Conservation (phyloP, 2,888 invertebrate species). For the Andrena bucephala region DNA sequence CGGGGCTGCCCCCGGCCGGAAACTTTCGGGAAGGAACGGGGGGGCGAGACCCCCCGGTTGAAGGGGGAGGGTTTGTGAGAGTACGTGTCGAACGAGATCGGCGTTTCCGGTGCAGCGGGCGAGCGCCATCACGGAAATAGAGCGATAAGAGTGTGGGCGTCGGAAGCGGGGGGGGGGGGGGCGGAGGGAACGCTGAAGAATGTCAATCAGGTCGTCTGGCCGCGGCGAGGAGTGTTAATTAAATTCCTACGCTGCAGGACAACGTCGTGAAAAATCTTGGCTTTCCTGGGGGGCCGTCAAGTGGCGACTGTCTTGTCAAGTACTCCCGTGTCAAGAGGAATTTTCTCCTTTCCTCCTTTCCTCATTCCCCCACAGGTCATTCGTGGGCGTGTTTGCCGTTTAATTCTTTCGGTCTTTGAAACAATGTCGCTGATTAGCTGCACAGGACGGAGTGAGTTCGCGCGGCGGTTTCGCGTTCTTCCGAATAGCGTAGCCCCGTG, state of each 20-base stretch:
- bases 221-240: conserved; percentile 32
- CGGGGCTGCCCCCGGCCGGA: conserved; percentile 4
- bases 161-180: too few species aligned
- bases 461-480: neutral
- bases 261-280: conserved; percentile 16
- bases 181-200: conserved; percentile 9
- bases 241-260: conserved; percentile 27
- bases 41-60: neutral
- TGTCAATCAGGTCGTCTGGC: conserved; percentile 26
- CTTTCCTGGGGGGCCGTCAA: neutral
- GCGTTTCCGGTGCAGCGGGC: neutral
- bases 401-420: too few species aligned
- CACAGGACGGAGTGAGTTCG: too few species aligned
- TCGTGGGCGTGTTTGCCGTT: too few species aligned
- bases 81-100: neutral
- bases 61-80: too few species aligned
- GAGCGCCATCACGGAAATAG: conserved; percentile 15
- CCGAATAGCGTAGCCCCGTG: neutral
- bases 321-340: neutral
- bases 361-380: neutral
- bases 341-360: neutral
- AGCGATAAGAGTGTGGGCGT: conserved; percentile 20
- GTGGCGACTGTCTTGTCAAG: neutral
- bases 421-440: too few species aligned
- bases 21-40: conserved; percentile 20